Percentiles rank a stretch among this genome's conserved stretches.
Conservation (phyloP, 92 coral and sea anemone genomes). For the Umimayanthus kanabou region DNA sequence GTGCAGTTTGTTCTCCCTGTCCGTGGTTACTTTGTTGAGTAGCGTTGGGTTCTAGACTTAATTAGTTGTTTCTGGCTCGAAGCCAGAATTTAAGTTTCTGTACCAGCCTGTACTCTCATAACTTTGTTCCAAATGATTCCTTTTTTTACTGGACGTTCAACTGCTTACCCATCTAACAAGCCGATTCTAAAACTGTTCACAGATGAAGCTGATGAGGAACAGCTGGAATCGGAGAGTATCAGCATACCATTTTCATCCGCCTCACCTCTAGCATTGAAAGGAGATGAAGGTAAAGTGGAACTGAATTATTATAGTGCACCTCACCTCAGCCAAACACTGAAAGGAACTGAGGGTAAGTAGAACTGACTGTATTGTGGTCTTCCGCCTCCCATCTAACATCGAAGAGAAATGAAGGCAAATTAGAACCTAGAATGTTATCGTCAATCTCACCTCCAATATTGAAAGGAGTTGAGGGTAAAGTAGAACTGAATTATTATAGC, state of each 20-base stretch:
- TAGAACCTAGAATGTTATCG: background rate
- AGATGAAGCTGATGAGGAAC: conserved; percentile 31
- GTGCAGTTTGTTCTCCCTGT: too few species aligned
- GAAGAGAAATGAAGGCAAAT: background rate
- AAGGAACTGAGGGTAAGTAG: background rate
- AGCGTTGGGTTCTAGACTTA: too few species aligned
- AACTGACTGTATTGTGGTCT: background rate
- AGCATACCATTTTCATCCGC: conserved; percentile 26
- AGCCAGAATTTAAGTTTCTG: background rate
- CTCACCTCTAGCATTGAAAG: background rate
- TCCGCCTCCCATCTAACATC: background rate
- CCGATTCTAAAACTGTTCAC: background rate
- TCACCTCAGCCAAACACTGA: too few species aligned
- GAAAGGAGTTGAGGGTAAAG: background rate
- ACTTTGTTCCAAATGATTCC: background rate
- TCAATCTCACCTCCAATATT: background rate
- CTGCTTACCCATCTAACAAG: background rate
- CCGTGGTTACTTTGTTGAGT: too few species aligned
- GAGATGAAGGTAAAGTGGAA: background rate
- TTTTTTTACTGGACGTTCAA: background rate
- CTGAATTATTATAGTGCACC: too few species aligned
- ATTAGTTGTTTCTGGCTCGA: too few species aligned
- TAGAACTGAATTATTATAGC: too few species aligned
- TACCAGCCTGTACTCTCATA: background rate
- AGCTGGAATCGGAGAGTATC: conserved; percentile 38